These are phyloP conservation scores for Spatulosminthurus flaviceps DNA, from an alignment of 2,888 invertebrate species.

Conservation along the genomic window DNA sequence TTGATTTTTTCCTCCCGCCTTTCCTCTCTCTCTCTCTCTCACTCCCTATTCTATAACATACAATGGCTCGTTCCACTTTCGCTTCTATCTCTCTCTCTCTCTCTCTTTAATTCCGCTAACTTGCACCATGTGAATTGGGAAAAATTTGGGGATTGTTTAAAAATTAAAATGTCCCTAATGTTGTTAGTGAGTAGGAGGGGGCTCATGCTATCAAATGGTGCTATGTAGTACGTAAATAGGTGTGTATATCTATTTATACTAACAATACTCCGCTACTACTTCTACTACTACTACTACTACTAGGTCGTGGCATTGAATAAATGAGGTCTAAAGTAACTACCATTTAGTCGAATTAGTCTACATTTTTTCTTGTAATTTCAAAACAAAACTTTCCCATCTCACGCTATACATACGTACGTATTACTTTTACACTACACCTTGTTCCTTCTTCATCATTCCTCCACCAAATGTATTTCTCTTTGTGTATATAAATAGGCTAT, in stretches of 20 bases:
- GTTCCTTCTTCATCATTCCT: too few species aligned
- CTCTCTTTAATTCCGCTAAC: background rate
- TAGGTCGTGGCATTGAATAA: background rate
- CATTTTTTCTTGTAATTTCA: background rate
- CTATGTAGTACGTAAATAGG: conserved; percentile 4
- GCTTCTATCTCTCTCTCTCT: background rate
- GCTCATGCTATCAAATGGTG: background rate
- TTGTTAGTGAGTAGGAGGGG: background rate
- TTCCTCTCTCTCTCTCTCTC: background rate
- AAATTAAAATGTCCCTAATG: background rate
- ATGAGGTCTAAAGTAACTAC: background rate
- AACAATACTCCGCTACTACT: too few species aligned
- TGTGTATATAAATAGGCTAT: too few species aligned
- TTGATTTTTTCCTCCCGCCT: conserved; percentile 15
- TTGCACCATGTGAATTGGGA: background rate
- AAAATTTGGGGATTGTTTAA: background rate
- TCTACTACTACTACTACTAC: too few species aligned
- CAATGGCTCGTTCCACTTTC: background rate
- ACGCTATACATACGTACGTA: background rate
- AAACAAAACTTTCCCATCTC: background rate
- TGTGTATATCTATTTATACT: too few species aligned
- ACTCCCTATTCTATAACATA: background rate
- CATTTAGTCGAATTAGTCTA: background rate
- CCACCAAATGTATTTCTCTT: too few species aligned
- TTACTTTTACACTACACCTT: too few species aligned